phyloP scores from a whole-genome alignment of 1,140 invertebrate genomes.

The Atta colombica region DNA sequence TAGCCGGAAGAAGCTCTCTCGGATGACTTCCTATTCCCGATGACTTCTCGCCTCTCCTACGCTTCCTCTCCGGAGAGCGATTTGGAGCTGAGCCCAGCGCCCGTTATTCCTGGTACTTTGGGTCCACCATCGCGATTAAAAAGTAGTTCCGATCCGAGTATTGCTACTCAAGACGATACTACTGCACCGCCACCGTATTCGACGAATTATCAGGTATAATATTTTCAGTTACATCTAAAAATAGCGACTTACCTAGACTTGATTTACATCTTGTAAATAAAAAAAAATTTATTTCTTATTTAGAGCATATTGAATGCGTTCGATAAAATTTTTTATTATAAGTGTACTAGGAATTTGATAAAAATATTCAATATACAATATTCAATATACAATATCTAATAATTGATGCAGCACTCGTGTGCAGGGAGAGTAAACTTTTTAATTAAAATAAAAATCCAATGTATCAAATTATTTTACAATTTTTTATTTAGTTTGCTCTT shows the following conservation, averaged over 20 bases:
- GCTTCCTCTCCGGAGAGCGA: slow-evolving; percentile 98
- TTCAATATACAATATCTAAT: too few species aligned
- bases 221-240: background rate
- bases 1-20: slow-evolving; percentile 94
- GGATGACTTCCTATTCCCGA: slow-evolving; percentile 99
- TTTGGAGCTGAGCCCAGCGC: slow-evolving; percentile 93
- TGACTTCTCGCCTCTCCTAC: slow-evolving; percentile 98
- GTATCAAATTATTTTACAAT: too few species aligned
- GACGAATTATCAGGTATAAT: slow-evolving; percentile 86
- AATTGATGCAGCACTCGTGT: too few species aligned
- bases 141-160: slow-evolving; percentile 95
- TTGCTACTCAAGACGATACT: slow-evolving; percentile 90
- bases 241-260: background rate
- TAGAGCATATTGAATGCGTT: too few species aligned
- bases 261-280: background rate
- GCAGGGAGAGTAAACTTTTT: too few species aligned
- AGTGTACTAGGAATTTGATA: too few species aligned
- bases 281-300: too few species aligned
- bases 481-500: too few species aligned
- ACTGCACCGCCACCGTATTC: slow-evolving; percentile 87
- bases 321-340: too few species aligned
- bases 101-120: slow-evolving; percentile 88
- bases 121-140: slow-evolving; percentile 91
- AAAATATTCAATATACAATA: too few species aligned
- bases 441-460: too few species aligned